Evolutionary conservation across 2,797 vertebrate genomes (phyloP).

Genomic region (Halcyon badia): DNA sequence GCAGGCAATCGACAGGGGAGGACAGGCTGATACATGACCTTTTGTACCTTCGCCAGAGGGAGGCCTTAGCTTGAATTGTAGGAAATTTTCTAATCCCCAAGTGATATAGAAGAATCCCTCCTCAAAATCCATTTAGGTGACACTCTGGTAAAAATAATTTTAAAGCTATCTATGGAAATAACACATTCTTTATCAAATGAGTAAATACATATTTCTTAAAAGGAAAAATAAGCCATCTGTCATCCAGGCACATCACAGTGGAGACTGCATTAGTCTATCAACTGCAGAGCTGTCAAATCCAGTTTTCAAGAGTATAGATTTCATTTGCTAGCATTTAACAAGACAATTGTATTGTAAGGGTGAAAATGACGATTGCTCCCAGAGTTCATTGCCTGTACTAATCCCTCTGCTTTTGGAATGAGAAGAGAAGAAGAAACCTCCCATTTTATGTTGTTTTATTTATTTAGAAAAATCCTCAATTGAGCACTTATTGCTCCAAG

Average conservation of each 20-base stretch:
- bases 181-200: not conserved
- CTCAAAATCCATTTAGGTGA: not conserved
- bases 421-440: not conserved
- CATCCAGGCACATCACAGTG: not conserved
- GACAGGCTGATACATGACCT: not conserved
- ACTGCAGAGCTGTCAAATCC: constrained; percentile 45
- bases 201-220: constrained; percentile 58
- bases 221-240: constrained; percentile 39
- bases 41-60: fast-evolving
- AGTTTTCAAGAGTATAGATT: not conserved
- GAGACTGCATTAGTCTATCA: constrained; percentile 66
- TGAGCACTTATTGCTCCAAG: not conserved
- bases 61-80: not conserved
- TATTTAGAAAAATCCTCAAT: not conserved
- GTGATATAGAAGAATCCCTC: not conserved
- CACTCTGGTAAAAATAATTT: not conserved
- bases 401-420: not conserved
- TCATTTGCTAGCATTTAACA: constrained; percentile 63
- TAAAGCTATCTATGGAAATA: constrained; percentile 14
- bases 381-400: constrained; percentile 14
- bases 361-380: not conserved
- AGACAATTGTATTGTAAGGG: constrained; percentile 56
- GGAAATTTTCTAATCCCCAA: not conserved
- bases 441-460: not conserved
- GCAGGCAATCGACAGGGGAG: not conserved